Evolutionary conservation across 1,140 invertebrate genomes (phyloP), one percentile per base, ranked within the genome.

Genomic region (Anastatus disparis): DNA sequence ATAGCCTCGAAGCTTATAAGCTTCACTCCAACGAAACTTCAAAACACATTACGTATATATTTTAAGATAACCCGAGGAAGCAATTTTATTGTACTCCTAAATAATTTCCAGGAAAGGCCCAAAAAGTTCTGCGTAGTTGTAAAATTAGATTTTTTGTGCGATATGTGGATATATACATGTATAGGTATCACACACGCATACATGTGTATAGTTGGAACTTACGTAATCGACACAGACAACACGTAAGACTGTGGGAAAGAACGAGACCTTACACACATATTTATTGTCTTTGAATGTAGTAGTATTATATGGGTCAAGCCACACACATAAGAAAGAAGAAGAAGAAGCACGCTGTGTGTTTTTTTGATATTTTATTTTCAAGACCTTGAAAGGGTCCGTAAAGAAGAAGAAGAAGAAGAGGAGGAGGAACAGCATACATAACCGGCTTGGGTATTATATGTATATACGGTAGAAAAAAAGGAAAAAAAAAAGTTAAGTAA

Each of bases 281-380:
- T 17, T 42, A 29, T n/a, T 7, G 2, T 3, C 44, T 9, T n/a
- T 4, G n/a, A n/a, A n/a, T n/a, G 31, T 40, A 65, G 26, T 67
- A 42, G 40, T 48, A 26, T 27, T 75, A 79, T 79, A 74, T 80
- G 72, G 79, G 79, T 79, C 79, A 80, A 78, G 75, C 76, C 75
- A 66, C 71, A 70, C 29, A 59, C 59, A n/a, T n/a, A n/a, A n/a
- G n/a, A n/a, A n/a, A n/a, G n/a, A n/a, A n/a, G n/a, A n/a, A 64
- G 56, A 22, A 55, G 40, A 74, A 46, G 64, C 22, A 6, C 9
- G 8, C 53, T 31, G 26, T 13, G 55, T 12, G 52, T 24, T 59
- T 52, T 35, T 62, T 65, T 63, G 55, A 46, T 59, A 71, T 69
- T 75, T 74, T 73, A 74, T 72, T 78, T 74, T 71, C 53, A 48